Conservation (phyloP, 2,888 invertebrate genomes). For the Perizoma flavofasciatum region DNA sequence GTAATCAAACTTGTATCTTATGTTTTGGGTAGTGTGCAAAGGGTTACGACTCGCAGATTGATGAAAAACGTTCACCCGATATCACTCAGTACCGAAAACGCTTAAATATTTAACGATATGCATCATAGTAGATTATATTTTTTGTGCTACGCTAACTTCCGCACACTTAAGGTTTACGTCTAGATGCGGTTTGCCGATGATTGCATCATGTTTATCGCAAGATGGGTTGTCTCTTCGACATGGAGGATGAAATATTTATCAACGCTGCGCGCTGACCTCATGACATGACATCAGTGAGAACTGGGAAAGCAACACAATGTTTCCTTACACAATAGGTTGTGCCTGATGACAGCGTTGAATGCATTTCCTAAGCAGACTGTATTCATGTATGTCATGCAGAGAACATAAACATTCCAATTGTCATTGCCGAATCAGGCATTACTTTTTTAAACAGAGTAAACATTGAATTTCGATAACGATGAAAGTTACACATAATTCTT, state of each 20-base stretch:
- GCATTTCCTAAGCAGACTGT: conserved; percentile 29
- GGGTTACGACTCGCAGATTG: neutral
- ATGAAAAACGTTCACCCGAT: no score
- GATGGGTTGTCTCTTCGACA: conserved; percentile 8
- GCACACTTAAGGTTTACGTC: no score
- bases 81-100: no score
- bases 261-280: conserved; percentile 29
- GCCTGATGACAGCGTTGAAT: conserved; percentile 33
- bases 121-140: no score
- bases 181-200: neutral
- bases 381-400: conserved; percentile 19
- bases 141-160: no score
- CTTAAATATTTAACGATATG: no score
- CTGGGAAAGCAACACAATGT: conserved; percentile 37
- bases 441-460: conserved; percentile 5
- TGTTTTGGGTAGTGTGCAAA: neutral
- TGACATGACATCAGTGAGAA: conserved; percentile 28
- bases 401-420: conserved; percentile 30
- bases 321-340: conserved; percentile 34
- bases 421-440: conserved; percentile 22
- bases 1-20: neutral
- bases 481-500: neutral
- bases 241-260: conserved; percentile 17
- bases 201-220: conserved; percentile 14
- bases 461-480: conserved; percentile 1